Evolutionary conservation across 2,797 vertebrate genomes (phyloP), one percentile per base, ranked within the genome.

Genomic region (Anniella stebbinsi): DNA sequence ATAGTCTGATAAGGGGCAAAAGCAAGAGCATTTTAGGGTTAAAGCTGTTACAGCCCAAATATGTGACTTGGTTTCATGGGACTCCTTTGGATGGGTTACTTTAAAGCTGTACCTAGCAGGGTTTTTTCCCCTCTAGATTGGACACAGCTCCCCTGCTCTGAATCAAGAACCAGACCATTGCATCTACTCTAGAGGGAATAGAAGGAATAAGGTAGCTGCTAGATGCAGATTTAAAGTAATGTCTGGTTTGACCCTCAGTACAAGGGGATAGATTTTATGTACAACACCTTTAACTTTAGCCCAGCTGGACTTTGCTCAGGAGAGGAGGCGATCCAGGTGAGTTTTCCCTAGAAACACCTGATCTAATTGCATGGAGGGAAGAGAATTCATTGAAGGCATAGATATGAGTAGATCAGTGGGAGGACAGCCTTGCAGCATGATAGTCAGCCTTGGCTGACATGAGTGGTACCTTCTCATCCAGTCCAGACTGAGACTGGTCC

Each of bases 1-100:
- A 13, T 72, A 85, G 38, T 28, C 17, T 89, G 66, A 75, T 38
- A 88, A 90, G 89, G 41, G 80, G 84, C 28, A 85, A 30, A 45
- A 85, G 8, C 21, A 82, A 78, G 17, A 88, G 70, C 82, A 69
- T 8, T 89, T 85, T 48, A 41, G 23, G 81, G 45, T 63, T 90
- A 92, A 78, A 86, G 6, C 10, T 78, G 45, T 36, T 36, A 84
- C 25, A 76, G 12, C 48, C 87, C 54, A 69, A 28, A 36, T 86
- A n/a, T 4, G 48, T 15, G 77, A 13, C 69, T 67, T 86, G 69
- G 70, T 67, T 75, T 0, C 17, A 48, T 2, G 11, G 51, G 3
- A 3, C 11, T 86, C 36, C 51, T 88, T 87, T 87, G 2, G 60
- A 57, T 2, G 54, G 11, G 15, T 57, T 57, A 15, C 11, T 51